Evolutionary conservation across 2,113 vertebrate species (phyloP).

Genomic region (Rhea pennata): DNA sequence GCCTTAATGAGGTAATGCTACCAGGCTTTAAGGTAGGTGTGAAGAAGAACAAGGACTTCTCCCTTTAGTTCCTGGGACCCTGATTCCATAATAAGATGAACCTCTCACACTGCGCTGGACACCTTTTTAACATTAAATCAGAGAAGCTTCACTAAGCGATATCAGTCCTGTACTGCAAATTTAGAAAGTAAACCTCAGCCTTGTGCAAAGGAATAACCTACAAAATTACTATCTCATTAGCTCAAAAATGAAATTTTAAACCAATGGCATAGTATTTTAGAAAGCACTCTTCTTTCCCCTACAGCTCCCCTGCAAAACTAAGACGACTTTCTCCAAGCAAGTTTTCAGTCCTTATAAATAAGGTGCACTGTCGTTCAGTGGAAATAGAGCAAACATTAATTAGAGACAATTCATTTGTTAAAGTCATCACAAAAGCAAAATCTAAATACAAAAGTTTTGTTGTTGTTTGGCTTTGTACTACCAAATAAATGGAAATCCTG

Average conservation of each 20-base stretch:
- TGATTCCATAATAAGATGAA: neutral
- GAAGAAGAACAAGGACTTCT: neutral
- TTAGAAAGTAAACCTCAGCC: neutral
- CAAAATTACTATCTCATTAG: neutral
- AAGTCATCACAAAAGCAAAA: neutral
- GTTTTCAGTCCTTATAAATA: neutral
- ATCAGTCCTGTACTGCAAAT: neutral
- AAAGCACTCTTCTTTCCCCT: neutral
- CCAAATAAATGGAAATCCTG: neutral
- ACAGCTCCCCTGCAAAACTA: too few species aligned
- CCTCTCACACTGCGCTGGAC: neutral
- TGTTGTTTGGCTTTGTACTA: neutral
- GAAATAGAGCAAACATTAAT: neutral
- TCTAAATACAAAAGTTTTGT: neutral
- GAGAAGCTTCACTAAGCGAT: neutral
- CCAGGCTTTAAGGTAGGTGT: neutral
- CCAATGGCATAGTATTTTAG: neutral
- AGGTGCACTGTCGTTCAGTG: neutral
- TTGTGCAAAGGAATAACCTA: neutral
- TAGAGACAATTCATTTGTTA: neutral
- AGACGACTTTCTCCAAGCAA: neutral
- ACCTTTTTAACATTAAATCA: neutral
- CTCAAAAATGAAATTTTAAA: neutral
- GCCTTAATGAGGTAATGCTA: neutral
- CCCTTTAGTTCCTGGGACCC: neutral